Evolutionary conservation across 2,113 vertebrate genomes (phyloP).

Genomic region (Rissa tridactyla): DNA sequence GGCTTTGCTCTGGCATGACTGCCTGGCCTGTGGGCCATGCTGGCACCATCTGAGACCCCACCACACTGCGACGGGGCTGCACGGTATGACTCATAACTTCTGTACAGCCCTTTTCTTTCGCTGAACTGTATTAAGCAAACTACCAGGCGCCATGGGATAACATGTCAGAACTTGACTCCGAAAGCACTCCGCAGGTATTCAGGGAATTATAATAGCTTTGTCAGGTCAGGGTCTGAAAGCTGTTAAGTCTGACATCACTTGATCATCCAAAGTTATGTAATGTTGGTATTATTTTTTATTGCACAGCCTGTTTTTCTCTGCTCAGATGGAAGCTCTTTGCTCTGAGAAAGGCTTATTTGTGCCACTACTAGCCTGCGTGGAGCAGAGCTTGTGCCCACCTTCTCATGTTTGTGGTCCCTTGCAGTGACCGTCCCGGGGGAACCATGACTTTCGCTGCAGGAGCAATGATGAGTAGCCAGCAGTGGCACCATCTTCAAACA

Average conservation of each 20-base stretch:
- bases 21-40: fast-evolving
- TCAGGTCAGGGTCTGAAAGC: neutral
- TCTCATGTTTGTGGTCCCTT: neutral
- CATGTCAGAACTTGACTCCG: neutral
- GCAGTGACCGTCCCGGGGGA: neutral
- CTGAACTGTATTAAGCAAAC: neutral
- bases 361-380: neutral
- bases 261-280: neutral
- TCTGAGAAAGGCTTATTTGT: neutral
- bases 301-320: neutral
- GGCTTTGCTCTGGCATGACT: neutral
- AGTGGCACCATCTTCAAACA: neutral
- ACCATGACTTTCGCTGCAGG: neutral
- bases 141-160: neutral
- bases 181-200: neutral
- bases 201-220: neutral
- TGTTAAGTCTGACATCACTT: neutral
- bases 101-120: neutral
- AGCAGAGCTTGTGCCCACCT: neutral
- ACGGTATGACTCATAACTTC: neutral
- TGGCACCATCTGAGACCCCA: fast-evolving
- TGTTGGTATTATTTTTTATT: neutral
- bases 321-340: neutral
- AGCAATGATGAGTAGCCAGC: neutral
- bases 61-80: fast-evolving